Evolutionary conservation across 2,797 vertebrate species (phyloP).

Genomic region (Otus scops): DNA sequence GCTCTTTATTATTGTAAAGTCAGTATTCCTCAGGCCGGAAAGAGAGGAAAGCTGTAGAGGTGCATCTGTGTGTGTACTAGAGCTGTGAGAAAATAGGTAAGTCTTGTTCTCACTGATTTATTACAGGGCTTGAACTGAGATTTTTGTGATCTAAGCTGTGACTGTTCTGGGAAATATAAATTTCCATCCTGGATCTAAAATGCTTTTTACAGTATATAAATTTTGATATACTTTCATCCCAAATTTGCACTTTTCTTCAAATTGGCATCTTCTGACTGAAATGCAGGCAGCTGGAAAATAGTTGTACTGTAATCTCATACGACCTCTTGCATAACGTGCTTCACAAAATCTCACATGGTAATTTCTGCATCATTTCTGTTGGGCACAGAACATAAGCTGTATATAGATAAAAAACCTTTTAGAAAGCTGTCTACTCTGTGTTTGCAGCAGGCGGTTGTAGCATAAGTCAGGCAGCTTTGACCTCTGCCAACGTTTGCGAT

Average conservation of each 20-base stretch:
- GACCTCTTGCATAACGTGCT: background rate
- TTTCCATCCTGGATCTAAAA: background rate
- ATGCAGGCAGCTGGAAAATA: background rate
- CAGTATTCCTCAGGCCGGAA: background rate
- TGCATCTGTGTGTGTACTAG: background rate
- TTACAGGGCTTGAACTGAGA: background rate
- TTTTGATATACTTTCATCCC: background rate
- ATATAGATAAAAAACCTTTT: background rate
- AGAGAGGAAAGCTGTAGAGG: background rate
- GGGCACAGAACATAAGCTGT: background rate
- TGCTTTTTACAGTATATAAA: background rate
- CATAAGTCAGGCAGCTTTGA: background rate
- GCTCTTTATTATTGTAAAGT: background rate
- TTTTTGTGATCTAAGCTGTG: background rate
- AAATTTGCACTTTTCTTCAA: background rate
- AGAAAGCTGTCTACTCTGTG: background rate
- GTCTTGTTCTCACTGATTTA: background rate
- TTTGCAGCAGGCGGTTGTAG: background rate
- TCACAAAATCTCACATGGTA: background rate
- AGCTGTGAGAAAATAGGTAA: background rate
- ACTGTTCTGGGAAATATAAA: background rate
- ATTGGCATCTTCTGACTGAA: background rate
- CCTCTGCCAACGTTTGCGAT: background rate
- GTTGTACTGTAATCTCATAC: background rate
- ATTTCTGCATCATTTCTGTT: background rate